Evolutionary conservation across 2,113 vertebrate species (phyloP), one percentile per base, ranked within the genome.

Genomic region (Pelmatolapia mariae): DNA sequence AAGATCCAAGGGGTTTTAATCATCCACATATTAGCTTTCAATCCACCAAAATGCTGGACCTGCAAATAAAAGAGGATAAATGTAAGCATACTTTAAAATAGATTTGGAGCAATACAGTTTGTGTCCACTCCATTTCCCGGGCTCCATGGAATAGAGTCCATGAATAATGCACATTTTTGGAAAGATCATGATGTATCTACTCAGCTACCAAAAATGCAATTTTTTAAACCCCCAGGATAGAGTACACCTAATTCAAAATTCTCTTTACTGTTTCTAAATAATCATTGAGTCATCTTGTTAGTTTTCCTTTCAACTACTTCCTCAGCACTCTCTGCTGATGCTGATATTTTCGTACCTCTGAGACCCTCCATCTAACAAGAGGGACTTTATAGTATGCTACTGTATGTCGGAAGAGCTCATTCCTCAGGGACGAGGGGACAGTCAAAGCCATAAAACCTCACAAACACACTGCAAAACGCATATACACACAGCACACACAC

Each of bases 241-340:
- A 82, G 78, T 85, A 86, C 82, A 90, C 82, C 85, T 91, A 86
- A 89, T 93, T 84, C 45, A 66, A 93, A 91, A 93, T 94, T 92
- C 82, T 89, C 87, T 95, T 94, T 93, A 86, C 81, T 93, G 85
- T 85, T 88, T 91, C 88, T 92, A 89, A 92, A 94, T 92, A 90
- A 92, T 91, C 83, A 92, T 80, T 90, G 88, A 93, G 91, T 92
- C 91, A 93, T 93, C 90, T 90, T 91, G 82, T 94, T 92, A 91
- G 84, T 86, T 88, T 93, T 92, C 84, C 80, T 86, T 89, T 90
- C 71, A 81, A 88, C 84, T 26, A 38, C 87, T 93, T 89, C 84
- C 88, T 88, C 86, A 71, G 81, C 88, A 76, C 47, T 86, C 90
- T 91, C n/a, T 89, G 90, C 91, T 90, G 82, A 89, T 85, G 63